Evolutionary conservation across 2,113 vertebrate species (phyloP).

Genomic region (Columba janthina): DNA sequence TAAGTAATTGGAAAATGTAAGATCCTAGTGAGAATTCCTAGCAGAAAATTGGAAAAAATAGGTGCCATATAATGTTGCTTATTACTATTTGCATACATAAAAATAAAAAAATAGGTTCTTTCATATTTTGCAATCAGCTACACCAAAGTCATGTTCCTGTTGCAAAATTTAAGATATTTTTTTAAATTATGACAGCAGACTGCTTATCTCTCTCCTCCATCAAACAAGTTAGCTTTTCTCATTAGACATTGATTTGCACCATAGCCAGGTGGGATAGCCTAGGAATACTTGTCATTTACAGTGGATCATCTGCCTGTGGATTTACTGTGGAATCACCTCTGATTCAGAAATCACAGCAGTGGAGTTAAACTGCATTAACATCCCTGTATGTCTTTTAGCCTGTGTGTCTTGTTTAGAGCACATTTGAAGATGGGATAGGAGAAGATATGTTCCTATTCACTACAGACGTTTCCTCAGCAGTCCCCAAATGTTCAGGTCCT

Average conservation of each 20-base stretch:
- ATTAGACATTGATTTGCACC: neutral
- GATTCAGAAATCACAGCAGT: neutral
- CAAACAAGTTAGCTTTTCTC: neutral
- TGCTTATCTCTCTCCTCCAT: neutral
- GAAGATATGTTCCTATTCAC: neutral
- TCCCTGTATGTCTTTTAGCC: neutral
- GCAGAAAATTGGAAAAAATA: conserved; percentile 24
- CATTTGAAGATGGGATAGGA: neutral
- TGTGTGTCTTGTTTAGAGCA: neutral
- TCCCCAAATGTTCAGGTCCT: neutral
- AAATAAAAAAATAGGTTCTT: neutral
- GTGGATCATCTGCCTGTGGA: neutral
- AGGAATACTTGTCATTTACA: conserved; percentile 8
- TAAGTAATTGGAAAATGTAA: conserved; percentile 41
- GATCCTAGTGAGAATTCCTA: neutral
- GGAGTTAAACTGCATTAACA: conserved; percentile 17
- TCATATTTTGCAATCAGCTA: neutral
- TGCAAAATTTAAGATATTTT: neutral
- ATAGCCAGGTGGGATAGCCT: neutral
- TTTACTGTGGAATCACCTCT: neutral
- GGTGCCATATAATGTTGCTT: neutral
- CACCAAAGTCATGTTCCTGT: neutral
- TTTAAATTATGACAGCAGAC: neutral
- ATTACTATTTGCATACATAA: neutral
- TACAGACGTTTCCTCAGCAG: neutral